Conservation (phyloP, 2,113 vertebrate species). For the Pristiophorus japonicus region DNA sequence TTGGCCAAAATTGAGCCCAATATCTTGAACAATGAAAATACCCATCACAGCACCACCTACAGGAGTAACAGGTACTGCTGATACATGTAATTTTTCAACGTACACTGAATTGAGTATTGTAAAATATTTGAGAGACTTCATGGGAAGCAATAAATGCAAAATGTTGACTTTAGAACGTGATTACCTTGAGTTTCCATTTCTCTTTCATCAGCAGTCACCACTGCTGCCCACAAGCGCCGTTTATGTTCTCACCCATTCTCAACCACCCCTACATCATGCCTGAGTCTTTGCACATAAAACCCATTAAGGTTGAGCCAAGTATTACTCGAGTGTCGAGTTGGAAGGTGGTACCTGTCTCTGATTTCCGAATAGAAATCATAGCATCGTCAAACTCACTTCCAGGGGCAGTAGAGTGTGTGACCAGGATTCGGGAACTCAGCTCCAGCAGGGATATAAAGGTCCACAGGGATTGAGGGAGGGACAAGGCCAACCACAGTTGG, state of each 20-base stretch:
- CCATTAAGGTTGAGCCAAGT: not conserved
- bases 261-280: not conserved
- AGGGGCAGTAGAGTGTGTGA: not conserved
- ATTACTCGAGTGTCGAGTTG: not conserved
- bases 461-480: not conserved
- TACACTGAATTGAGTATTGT: not conserved
- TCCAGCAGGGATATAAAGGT: not conserved
- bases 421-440: not conserved
- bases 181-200: not conserved
- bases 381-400: not conserved
- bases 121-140: not conserved
- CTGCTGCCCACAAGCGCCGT: not conserved
- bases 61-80: too few relatives aligned
- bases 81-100: too few relatives aligned
- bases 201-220: not conserved
- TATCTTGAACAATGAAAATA: too few relatives aligned
- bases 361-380: not conserved
- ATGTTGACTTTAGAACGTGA: not conserved
- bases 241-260: not conserved
- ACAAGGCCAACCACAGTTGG: not conserved
- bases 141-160: not conserved
- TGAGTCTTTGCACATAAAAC: not conserved
- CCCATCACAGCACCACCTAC: too few relatives aligned
- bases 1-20: too few relatives aligned
- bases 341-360: not conserved